Evolutionary conservation across 1,140 invertebrate species (phyloP).

Genomic region (Cydia splendana): DNA sequence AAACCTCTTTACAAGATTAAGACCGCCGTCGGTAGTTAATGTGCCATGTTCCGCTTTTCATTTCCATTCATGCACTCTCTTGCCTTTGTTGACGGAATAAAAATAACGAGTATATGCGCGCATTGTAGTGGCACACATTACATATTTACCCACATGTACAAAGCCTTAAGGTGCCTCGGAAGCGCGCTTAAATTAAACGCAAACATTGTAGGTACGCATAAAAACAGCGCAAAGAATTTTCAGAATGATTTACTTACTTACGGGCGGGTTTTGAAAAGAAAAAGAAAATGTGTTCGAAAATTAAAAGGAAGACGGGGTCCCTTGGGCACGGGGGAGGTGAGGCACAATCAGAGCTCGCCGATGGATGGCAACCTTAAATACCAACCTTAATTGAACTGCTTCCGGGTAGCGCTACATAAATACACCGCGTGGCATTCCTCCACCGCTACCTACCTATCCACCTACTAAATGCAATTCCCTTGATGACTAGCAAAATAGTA

Average conservation of each 20-base stretch:
- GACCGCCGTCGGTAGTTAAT: conserved; percentile 11
- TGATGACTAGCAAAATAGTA: conserved; percentile 31
- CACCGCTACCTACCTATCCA: conserved; percentile 56
- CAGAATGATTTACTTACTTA: conserved; percentile 32
- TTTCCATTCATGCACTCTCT: conserved; percentile 44
- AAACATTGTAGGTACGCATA: conserved; percentile 29
- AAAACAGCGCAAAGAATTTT: conserved; percentile 21
- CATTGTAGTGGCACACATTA: conserved; percentile 29
- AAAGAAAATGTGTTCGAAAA: conserved; percentile 72
- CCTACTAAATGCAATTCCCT: conserved; percentile 38
- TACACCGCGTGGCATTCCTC: conserved; percentile 65
- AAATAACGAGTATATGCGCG: conserved; percentile 34
- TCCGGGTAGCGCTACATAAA: conserved; percentile 70
- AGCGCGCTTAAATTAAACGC: conserved; percentile 29
- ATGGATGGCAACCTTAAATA: conserved; percentile 75
- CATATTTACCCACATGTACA: conserved; percentile 32
- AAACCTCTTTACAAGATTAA: conserved; percentile 21
- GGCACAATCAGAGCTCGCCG: conserved; percentile 71
- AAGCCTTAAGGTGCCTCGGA: conserved; percentile 27
- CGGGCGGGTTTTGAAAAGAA: conserved; percentile 17
- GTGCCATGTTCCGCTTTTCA: conserved; percentile 39
- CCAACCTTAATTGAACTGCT: conserved; percentile 77
- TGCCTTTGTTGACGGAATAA: conserved; percentile 24
- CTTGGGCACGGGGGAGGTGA: conserved; percentile 50
- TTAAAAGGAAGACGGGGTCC: conserved; percentile 71